phyloP scores from a whole-genome alignment of 2,888 invertebrate genomes.

The Eupithecia inturbata region DNA sequence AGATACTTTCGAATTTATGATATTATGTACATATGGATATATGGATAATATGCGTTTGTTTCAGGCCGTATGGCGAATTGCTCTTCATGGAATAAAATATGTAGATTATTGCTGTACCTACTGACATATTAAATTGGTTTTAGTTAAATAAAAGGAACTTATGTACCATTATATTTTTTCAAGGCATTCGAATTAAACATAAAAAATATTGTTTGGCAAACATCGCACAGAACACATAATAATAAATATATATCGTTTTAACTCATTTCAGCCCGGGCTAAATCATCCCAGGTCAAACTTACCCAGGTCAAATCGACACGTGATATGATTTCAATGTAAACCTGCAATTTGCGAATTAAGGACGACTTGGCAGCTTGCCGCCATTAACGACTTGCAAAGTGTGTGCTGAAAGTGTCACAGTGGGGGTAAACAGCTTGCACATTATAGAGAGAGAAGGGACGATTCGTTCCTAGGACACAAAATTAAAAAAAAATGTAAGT shows the following conservation, averaged over 20 bases:
- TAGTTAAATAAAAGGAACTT: background rate
- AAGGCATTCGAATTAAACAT: background rate
- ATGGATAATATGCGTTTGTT: too few relatives aligned
- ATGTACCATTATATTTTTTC: background rate
- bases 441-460: too few relatives aligned
- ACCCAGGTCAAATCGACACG: background rate
- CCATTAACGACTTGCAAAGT: conserved; percentile 4
- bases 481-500: too few relatives aligned
- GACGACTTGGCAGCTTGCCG: background rate
- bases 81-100: too few relatives aligned
- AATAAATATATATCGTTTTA: background rate
- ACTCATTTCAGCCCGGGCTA: background rate
- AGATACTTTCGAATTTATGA: too few relatives aligned
- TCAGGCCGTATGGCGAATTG: too few relatives aligned
- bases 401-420: background rate
- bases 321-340: conserved; percentile 1
- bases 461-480: too few relatives aligned
- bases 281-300: background rate
- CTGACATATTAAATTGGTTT: too few relatives aligned
- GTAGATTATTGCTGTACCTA: too few relatives aligned
- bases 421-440: background rate
- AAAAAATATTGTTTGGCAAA: background rate
- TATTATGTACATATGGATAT: too few relatives aligned
- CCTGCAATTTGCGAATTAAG: background rate
- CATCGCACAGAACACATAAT: too few relatives aligned